Base-by-base conservation (phyloP, 2,888 invertebrate genomes). In the Aricia artaxerxes region DNA sequence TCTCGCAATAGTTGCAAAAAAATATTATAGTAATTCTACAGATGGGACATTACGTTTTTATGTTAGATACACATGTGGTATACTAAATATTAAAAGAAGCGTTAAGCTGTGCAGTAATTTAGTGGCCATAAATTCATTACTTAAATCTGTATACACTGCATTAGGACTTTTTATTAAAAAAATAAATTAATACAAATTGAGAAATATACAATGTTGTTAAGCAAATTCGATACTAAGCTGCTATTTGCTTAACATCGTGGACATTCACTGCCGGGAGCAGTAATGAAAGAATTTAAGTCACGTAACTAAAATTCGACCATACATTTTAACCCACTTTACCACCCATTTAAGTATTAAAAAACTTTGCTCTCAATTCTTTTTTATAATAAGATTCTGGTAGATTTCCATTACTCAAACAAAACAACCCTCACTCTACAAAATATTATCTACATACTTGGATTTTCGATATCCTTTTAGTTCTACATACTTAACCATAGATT, bases 171-270 rank as follows among this genome's bases (percentile, higher is more conserved):
- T 73, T 44, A 31, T 73, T 44, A 73, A 73, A 73, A 73, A 73
- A 75, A 49, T 49, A 49, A 44, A 75, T 44, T 16, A 49, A 49
- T 49, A 76, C 57, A 57, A 76, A 53, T 49, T 76, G 31, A 57
- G 16, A 57, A 57, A 24, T 76, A 57, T 76, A 76, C 53, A 76
- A 76, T 57, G 53, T 76, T 35, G 76, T 76, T 38, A 38, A 69
- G 69, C 69, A 7, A 69, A 69, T 13, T 31, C 11, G 31, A 69
- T 35, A 69, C 4, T 31, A 31, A 61, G 61, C 61, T 61, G 61
- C 61, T 24, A 31, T 69, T 69, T 69, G 11, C 31, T 35, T 69
- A 69, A 69, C 69, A 38, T 69, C 16, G 16, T 69, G 69, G 69
- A 69, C 69, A 69, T 69, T 69, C 35, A 38, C 69, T 69, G 69